phyloP scores from a whole-genome alignment of 2,888 invertebrate species.

The Sympetrum striolatum region DNA sequence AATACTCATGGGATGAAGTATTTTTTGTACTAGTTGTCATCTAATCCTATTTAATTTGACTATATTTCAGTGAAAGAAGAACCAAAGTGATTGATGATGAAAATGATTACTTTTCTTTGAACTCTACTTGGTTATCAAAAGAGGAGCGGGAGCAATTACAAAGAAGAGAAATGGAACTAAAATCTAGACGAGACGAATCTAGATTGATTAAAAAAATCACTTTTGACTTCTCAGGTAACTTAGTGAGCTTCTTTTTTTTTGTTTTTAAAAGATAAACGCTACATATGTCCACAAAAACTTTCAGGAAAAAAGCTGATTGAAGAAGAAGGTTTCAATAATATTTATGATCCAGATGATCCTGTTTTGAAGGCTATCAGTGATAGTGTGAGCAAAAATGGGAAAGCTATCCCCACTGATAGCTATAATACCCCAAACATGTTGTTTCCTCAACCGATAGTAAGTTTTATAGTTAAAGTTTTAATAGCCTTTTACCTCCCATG shows the following conservation, averaged over 20 bases:
- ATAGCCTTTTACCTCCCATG: background rate
- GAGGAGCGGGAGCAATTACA: conserved; percentile 72
- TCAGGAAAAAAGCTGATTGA: conserved; percentile 62
- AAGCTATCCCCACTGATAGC: conserved; percentile 49
- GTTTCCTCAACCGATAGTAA: conserved; percentile 51
- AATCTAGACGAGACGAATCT: conserved; percentile 73
- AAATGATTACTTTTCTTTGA: conserved; percentile 87
- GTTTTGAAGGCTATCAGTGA: conserved; percentile 59
- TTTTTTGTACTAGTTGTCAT: no score
- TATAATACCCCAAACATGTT: conserved; percentile 53
- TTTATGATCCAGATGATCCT: conserved; percentile 58
- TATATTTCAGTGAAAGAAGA: conserved; percentile 67
- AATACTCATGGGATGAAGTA: background rate
- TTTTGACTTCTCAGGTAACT: conserved; percentile 76
- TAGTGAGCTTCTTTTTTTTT: background rate
- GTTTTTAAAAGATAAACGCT: background rate
- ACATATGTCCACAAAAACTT: conserved; percentile 23
- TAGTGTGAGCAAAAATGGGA: conserved; percentile 49
- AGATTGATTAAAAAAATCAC: conserved; percentile 73
- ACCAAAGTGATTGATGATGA: conserved; percentile 91
- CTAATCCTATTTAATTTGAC: background rate
- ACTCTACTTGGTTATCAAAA: conserved; percentile 81
- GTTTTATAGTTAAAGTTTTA: background rate
- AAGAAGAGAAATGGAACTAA: conserved; percentile 71
- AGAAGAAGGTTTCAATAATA: conserved; percentile 57